Evolutionary conservation across 2,888 invertebrate species (phyloP), one percentile per base, ranked within the genome.

Genomic region (Eudasyphora cyanicolor): DNA sequence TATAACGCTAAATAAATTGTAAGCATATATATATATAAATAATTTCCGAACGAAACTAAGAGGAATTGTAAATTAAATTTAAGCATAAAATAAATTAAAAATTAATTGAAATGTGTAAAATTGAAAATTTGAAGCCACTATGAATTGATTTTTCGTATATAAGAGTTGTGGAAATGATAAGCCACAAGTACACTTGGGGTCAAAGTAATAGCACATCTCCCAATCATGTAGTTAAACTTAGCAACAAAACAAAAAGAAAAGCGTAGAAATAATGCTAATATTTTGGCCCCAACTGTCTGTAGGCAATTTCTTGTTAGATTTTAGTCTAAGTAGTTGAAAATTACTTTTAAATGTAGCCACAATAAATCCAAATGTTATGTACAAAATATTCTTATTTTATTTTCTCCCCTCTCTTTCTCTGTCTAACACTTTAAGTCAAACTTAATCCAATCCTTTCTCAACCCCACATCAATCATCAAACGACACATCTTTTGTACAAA

Each of bases 111-210:
- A 86, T 87, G 86, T 89, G 86, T 87, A 89, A 89, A 88, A 82
- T 78, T 89, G 87, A 88, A 86, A 87, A 87, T 85, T 38, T 87
- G 86, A 88, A 88, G 89, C 89, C 90, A 89, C 88, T 86, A 89
- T 82, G 89, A 89, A 89, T 89, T 89, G 89, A 89, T 87, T 88
- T 88, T 87, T 89, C 85, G 89, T 86, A 88, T 87, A 87, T 89
- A 89, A 89, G 89, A 86, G n/a, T 76, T 67, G 87, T 21, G 64
- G 49, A 75, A 73, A 74, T 35, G 38, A 32, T n/a, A n/a, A 57
- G 24, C 35, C n/a, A 29, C 32, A 64, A 10, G 14, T 60, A 57
- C 24, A 24, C 5, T 5, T 57, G 57, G 27, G 57, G 27, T 19
- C 57, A 27, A 57, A 3, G 10, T 27, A 12, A 24, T 57, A 27